Conservation (phyloP, 1,140 invertebrate species). For the Sitophilus oryzae region DNA sequence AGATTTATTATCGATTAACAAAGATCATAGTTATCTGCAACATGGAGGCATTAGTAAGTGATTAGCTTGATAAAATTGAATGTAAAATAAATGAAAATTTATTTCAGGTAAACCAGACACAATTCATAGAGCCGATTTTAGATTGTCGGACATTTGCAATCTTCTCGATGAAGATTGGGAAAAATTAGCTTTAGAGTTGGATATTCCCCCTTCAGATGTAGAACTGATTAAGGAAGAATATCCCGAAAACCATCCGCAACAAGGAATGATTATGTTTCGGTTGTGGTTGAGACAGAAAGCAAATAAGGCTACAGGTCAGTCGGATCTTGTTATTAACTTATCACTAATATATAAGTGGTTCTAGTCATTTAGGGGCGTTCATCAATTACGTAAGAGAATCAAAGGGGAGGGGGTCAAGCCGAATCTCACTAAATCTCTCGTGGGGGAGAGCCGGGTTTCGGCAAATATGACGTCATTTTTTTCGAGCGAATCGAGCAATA, state of each 20-base stretch:
- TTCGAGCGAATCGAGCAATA: too few relatives aligned
- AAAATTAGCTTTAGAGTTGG: slow-evolving; percentile 61
- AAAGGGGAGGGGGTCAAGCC: too few relatives aligned
- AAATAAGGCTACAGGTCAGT: slow-evolving; percentile 57
- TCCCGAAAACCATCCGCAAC: slow-evolving; percentile 61
- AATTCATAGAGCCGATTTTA: slow-evolving; percentile 69
- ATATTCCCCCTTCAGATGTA: slow-evolving; percentile 64
- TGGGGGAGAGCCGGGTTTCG: too few relatives aligned
- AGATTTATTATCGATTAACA: slow-evolving; percentile 62
- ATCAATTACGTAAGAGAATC: too few relatives aligned
- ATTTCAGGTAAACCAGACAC: slow-evolving; percentile 53
- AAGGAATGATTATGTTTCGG: slow-evolving; percentile 69
- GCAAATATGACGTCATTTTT: too few relatives aligned
- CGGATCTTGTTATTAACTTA: slow-evolving; percentile 1
- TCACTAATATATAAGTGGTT: background rate
- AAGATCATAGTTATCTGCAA: slow-evolving; percentile 59
- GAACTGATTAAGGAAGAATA: slow-evolving; percentile 67
- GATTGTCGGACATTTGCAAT: slow-evolving; percentile 72
- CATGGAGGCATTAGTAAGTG: slow-evolving; percentile 52
- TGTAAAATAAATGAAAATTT: background rate
- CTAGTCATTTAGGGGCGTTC: too few relatives aligned
- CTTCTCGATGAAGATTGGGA: slow-evolving; percentile 72
- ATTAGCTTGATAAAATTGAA: background rate
- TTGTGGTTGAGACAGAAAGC: slow-evolving; percentile 61
- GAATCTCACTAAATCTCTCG: too few relatives aligned